These are phyloP conservation scores for Temnothorax curvispinosus DNA, from an alignment of 1,140 invertebrate genomes.

Conservation along the genomic window DNA sequence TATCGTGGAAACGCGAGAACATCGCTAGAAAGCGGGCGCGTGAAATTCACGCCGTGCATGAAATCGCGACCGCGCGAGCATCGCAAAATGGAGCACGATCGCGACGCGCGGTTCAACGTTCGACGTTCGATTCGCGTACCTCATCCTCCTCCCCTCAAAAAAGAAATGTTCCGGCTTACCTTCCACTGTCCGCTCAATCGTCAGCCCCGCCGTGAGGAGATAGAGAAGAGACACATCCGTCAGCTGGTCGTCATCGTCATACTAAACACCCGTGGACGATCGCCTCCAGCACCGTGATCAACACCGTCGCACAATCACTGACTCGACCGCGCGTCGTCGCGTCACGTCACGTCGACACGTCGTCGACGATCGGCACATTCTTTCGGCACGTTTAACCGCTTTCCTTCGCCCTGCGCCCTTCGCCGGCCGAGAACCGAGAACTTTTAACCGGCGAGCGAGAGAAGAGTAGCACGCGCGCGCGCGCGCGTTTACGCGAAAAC, in stretches of 20 bases:
- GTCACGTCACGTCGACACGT: conserved; percentile 24
- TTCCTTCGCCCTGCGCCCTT: too few species aligned
- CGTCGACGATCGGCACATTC: conserved; percentile 13
- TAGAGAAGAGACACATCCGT: conserved; percentile 73
- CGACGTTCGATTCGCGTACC: too few species aligned
- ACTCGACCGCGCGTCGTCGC: conserved; percentile 40
- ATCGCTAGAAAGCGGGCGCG: too few species aligned
- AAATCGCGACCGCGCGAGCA: neutral
- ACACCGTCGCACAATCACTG: conserved; percentile 65
- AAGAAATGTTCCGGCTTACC: conserved; percentile 52
- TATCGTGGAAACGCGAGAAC: too few species aligned
- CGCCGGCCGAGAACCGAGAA: neutral
- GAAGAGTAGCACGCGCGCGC: neutral
- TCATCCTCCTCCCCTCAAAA: neutral
- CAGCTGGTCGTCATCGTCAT: conserved; percentile 77
- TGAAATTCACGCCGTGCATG: too few species aligned
- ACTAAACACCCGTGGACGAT: conserved; percentile 61
- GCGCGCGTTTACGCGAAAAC: neutral
- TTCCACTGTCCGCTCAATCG: conserved; percentile 71
- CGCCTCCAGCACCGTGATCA: conserved; percentile 22
- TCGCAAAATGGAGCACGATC: neutral
- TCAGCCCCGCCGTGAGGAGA: conserved; percentile 61
- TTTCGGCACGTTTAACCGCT: neutral
- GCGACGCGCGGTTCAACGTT: too few species aligned
- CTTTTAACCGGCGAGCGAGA: neutral